phyloP scores from a whole-genome alignment of 2,888 invertebrate species.

The Latheticus oryzae region DNA sequence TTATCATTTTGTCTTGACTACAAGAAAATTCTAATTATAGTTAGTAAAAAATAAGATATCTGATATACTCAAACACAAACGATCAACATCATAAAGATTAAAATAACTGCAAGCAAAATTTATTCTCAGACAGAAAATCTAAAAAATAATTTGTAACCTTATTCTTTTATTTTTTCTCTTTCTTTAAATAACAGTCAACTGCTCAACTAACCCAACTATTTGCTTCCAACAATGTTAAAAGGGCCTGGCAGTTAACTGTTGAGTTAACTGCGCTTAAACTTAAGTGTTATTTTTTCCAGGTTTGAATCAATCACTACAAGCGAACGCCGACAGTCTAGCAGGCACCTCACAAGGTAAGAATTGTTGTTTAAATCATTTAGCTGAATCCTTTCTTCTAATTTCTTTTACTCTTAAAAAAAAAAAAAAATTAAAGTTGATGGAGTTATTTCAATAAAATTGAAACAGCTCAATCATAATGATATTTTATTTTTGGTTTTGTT shows the following conservation, averaged over 20 bases:
- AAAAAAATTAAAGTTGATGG: background rate
- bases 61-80: no score
- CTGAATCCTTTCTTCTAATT: slow-evolving; percentile 15
- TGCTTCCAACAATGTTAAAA: slow-evolving; percentile 30
- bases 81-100: no score
- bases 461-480: background rate
- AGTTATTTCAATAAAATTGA: background rate
- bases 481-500: slow-evolving; percentile 36
- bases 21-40: no score
- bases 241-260: slow-evolving; percentile 47
- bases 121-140: no score
- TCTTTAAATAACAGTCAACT: slow-evolving; percentile 35
- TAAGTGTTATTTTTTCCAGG: slow-evolving; percentile 67
- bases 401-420: slow-evolving; percentile 7
- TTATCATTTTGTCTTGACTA: no score
- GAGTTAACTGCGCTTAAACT: slow-evolving; percentile 57
- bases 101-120: no score
- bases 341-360: slow-evolving; percentile 89
- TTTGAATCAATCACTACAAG: slow-evolving; percentile 69
- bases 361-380: slow-evolving; percentile 28
- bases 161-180: slow-evolving; percentile 7
- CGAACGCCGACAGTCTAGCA: slow-evolving; percentile 78
- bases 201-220: slow-evolving; percentile 32
- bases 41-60: no score
- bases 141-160: no score